Base-by-base conservation (phyloP, 2,113 vertebrate genomes). In the Delphinus delphis region DNA sequence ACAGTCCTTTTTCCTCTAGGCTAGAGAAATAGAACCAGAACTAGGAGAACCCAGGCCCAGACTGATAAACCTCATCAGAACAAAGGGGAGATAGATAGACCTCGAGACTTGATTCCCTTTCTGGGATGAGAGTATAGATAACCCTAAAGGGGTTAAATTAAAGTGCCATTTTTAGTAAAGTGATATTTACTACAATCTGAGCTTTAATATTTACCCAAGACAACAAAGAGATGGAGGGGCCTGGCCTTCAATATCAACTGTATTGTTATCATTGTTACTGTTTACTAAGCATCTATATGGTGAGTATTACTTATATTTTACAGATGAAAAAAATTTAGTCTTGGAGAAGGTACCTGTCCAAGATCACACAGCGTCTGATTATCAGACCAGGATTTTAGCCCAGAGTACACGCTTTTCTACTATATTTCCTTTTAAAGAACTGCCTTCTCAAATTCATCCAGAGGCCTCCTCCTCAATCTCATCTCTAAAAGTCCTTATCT, bases 351-450 rank as follows among this genome's bases (percentile, higher is more conserved):
- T 83, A 79, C 77, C 63, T 88, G 73, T 81, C 47, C 50, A 93
- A 84, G 92, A 76, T 96, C 95, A 96, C 82, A 92, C 65, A 96
- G 68, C 62, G 92, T 92, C 65, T 90, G 89, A 82, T 76, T 65
- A 81, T 67, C 65, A 93, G 60, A 62, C 80, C 50, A 6, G 44
- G 70, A 96, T 87, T 90, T 93, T n/a, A 95, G 44, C 58, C 67
- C 50, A 95, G 63, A 96, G 47, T 81, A 96, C 53, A 77, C 23
- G 60, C 20, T 84, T 93, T 89, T 73, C 41, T 50, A 65, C 53
- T 71, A 28, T 28, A 82, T 90, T 87, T 90, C 70, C 53, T 92
- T 92, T 88, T 65, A 86, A 95, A 93, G 68, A 96, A 93, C 14
- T 62, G 77, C 15, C 25, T 92, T 92, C 96, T 92, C 41, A 76